phyloP scores from a whole-genome alignment of 2,113 vertebrate species.

The Cyanistes caeruleus region DNA sequence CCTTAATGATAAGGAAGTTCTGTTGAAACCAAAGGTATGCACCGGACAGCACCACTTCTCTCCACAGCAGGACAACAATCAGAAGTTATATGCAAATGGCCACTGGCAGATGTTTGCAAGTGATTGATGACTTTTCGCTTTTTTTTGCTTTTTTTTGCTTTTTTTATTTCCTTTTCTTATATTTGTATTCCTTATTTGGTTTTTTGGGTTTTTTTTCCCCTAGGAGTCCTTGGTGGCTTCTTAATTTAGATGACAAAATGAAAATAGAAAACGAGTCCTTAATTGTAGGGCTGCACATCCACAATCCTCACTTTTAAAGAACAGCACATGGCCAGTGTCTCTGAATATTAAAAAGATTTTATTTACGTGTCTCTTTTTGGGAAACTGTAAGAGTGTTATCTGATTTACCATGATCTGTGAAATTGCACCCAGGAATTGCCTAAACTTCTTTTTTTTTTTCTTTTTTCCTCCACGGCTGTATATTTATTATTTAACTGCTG shows the following conservation, averaged over 20 bases:
- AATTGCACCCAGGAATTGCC: background rate
- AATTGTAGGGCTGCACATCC: background rate
- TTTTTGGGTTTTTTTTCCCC: background rate
- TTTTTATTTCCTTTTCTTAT: background rate
- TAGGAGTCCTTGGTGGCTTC: background rate
- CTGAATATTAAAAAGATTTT: background rate
- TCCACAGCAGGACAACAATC: conserved; percentile 1
- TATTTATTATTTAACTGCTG: background rate
- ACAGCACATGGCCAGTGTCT: background rate
- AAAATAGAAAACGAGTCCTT: background rate
- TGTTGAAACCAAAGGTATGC: conserved; percentile 10
- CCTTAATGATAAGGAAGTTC: conserved; percentile 29
- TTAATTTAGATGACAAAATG: background rate
- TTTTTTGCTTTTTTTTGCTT: background rate
- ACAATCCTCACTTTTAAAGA: background rate
- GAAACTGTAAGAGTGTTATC: background rate
- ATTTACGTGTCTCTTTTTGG: background rate
- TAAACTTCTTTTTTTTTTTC: background rate
- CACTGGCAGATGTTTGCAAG: conserved; percentile 23
- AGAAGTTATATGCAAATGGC: background rate
- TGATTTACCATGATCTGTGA: background rate
- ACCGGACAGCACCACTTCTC: background rate
- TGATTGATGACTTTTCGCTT: background rate
- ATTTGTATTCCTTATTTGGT: background rate
- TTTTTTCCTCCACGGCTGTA: background rate